These are phyloP conservation scores for Hydropsyche tenuis DNA, from an alignment of 1,140 invertebrate species.

Conservation along the genomic window DNA sequence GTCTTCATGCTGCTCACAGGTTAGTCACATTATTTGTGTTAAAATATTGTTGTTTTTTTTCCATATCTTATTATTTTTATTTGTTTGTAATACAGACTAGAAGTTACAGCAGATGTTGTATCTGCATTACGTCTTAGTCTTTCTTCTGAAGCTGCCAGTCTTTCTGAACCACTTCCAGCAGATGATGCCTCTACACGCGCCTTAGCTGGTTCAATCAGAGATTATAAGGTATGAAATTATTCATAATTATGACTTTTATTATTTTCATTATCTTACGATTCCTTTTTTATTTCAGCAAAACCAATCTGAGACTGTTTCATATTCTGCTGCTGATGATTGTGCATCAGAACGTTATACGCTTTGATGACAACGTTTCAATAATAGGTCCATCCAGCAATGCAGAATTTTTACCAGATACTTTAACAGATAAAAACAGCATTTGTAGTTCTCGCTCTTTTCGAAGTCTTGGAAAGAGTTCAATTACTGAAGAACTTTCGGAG, in stretches of 20 bases:
- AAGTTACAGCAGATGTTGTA: slow-evolving; percentile 76
- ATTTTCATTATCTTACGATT: neutral
- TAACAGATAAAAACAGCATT: slow-evolving; percentile 48
- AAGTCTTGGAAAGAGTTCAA: slow-evolving; percentile 47
- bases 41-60: neutral
- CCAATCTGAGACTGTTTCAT: slow-evolving; percentile 49
- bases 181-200: slow-evolving; percentile 78
- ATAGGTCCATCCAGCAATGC: slow-evolving; percentile 44
- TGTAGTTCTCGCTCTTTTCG: slow-evolving; percentile 48
- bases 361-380: slow-evolving; percentile 64
- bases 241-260: slow-evolving; percentile 14
- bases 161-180: slow-evolving; percentile 55
- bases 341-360: slow-evolving; percentile 66
- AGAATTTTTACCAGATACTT: slow-evolving; percentile 43
- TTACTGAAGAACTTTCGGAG: slow-evolving; percentile 48
- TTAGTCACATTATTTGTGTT: slow-evolving; percentile 34
- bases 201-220: slow-evolving; percentile 72
- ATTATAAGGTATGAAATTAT: slow-evolving; percentile 66
- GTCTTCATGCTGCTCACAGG: slow-evolving; percentile 49
- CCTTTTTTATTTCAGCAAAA: slow-evolving; percentile 46
- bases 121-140: slow-evolving; percentile 53
- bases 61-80: neutral
- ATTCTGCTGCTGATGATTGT: slow-evolving; percentile 61
- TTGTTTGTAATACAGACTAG: slow-evolving; percentile 63
- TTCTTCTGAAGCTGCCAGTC: slow-evolving; percentile 74